Conservation (phyloP, 2,888 invertebrate species). For the Oscheius sp. region DNA sequence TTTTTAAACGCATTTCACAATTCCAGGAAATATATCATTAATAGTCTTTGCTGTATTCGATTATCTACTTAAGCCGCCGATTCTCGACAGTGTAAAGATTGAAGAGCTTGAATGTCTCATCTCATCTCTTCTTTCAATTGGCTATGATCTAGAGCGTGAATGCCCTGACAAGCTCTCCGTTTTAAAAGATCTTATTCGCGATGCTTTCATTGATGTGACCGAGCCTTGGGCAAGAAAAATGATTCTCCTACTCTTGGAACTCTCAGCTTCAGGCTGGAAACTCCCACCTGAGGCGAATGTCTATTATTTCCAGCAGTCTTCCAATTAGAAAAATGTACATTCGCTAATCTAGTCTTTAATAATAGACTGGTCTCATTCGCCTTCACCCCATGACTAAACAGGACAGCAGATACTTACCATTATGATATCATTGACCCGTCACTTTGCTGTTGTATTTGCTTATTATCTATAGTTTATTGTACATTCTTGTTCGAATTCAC, state of each 20-base stretch:
- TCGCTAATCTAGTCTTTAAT: slow-evolving; percentile 13
- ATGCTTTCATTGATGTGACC: slow-evolving; percentile 65
- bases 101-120: slow-evolving; percentile 69
- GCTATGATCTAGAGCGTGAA: slow-evolving; percentile 68
- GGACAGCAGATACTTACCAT: slow-evolving; percentile 4
- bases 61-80: slow-evolving; percentile 61
- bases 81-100: slow-evolving; percentile 67
- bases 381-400: slow-evolving; percentile 23
- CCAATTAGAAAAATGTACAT: slow-evolving; percentile 17
- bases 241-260: slow-evolving; percentile 67
- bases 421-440: slow-evolving; percentile 20
- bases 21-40: slow-evolving; percentile 62
- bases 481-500: slow-evolving; percentile 2
- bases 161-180: slow-evolving; percentile 64
- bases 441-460: slow-evolving; percentile 22
- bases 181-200: slow-evolving; percentile 65
- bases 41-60: slow-evolving; percentile 67
- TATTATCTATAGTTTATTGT: slow-evolving; percentile 13
- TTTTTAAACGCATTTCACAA: not conserved
- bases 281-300: slow-evolving; percentile 68
- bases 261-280: slow-evolving; percentile 67
- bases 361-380: slow-evolving; percentile 24
- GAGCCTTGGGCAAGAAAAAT: slow-evolving; percentile 70
- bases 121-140: slow-evolving; percentile 61
- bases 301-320: slow-evolving; percentile 65